A percentile compares a stretch with the other conserved stretches of the same genome.
Conservation (phyloP, 2,888 invertebrate genomes). For the Standfussiana lucernea region DNA sequence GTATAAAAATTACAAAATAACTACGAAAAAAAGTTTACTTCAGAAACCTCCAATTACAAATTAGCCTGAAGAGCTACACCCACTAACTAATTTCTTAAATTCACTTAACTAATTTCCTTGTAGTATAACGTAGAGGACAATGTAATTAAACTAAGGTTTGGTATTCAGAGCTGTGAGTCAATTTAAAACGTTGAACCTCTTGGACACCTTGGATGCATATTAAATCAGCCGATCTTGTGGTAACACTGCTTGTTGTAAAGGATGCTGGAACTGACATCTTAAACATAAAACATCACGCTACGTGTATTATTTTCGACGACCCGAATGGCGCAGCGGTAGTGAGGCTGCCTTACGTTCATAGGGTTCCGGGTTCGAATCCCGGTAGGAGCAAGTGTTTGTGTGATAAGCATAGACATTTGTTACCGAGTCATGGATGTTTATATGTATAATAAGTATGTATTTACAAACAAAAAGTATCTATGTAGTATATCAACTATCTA, state of each 20-base stretch:
- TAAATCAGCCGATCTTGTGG: conserved; percentile 82
- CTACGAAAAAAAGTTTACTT: background rate
- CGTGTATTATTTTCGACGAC: too few relatives aligned
- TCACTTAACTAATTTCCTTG: conserved; percentile 61
- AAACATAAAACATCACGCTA: background rate
- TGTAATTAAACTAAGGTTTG: conserved; percentile 79
- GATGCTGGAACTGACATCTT: conserved; percentile 67
- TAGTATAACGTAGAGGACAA: conserved; percentile 63
- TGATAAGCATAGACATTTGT: too few relatives aligned
- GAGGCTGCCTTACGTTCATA: too few relatives aligned
- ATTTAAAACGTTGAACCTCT: conserved; percentile 86
- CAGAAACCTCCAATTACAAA: background rate
- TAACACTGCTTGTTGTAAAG: conserved; percentile 58
- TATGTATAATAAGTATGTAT: too few relatives aligned
- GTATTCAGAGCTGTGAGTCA: conserved; percentile 84
- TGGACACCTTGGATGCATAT: conserved; percentile 87
- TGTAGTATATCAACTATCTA: too few relatives aligned
- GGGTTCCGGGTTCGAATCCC: too few relatives aligned
- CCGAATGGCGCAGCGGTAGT: too few relatives aligned
- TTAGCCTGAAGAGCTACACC: background rate
- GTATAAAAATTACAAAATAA: background rate
- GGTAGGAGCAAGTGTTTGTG: too few relatives aligned
- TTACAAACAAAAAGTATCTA: too few relatives aligned
- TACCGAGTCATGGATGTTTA: too few relatives aligned
- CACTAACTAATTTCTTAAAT: conserved; percentile 44